Conservation (phyloP, 2,888 invertebrate genomes). For the Drymonia ruficornis region DNA sequence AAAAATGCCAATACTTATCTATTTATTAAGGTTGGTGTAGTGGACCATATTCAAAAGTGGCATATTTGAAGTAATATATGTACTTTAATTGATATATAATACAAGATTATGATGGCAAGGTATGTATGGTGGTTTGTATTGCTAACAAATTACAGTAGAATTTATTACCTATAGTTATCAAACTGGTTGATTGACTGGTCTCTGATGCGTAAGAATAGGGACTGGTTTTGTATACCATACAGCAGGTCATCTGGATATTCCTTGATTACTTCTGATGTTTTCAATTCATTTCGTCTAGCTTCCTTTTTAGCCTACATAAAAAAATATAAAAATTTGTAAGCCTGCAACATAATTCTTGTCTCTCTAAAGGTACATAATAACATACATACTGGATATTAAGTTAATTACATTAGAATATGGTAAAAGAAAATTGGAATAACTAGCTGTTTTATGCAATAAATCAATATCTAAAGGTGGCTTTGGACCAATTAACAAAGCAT, state of each 20-base stretch:
- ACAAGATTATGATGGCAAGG: neutral
- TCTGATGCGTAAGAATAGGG: conserved; percentile 87
- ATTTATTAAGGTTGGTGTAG: no score
- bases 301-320: conserved; percentile 65
- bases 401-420: no score
- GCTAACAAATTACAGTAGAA: neutral
- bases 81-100: neutral
- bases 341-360: neutral
- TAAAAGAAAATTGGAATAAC: no score
- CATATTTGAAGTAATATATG: neutral
- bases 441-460: no score
- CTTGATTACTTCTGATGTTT: conserved; percentile 51
- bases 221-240: conserved; percentile 85
- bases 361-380: no score
- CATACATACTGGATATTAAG: no score
- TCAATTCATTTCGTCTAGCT: conserved; percentile 55
- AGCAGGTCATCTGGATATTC: conserved; percentile 74
- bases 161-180: conserved; percentile 83
- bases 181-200: conserved; percentile 86
- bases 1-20: no score
- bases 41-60: no score
- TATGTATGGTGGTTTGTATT: no score
- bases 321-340: neutral
- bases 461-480: no score
- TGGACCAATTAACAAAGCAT: no score